phyloP scores from a whole-genome alignment of 2,888 invertebrate genomes.

The Beris chalybata region DNA sequence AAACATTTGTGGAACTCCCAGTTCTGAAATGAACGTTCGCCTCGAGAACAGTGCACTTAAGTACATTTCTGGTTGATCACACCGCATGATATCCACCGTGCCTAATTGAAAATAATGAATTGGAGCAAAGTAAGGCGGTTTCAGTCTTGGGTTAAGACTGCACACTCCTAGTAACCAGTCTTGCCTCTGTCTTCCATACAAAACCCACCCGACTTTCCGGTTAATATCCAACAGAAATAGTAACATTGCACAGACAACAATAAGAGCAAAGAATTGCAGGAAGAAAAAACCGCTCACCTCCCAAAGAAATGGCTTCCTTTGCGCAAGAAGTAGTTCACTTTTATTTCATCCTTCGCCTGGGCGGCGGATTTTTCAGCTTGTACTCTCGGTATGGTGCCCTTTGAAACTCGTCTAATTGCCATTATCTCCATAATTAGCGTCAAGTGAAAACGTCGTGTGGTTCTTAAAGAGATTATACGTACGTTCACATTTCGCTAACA shows the following conservation, averaged over 20 bases:
- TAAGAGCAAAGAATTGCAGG: background rate
- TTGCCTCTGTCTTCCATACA: conserved; percentile 9
- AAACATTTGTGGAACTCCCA: no score
- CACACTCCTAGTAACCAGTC: background rate
- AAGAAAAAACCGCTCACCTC: background rate
- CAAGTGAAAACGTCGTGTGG: conserved; percentile 38
- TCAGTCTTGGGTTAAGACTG: conserved; percentile 3
- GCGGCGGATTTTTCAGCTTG: conserved; percentile 10
- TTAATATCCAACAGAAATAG: no score
- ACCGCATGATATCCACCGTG: conserved; percentile 24
- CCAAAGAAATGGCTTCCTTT: conserved; percentile 3
- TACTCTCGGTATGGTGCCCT: conserved; percentile 25
- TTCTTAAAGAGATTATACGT: conserved; percentile 35
- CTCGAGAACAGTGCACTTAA: no score
- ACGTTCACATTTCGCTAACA: conserved; percentile 28
- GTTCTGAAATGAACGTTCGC: no score
- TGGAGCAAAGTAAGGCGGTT: conserved; percentile 33
- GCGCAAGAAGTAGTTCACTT: background rate
- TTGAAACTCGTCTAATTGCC: conserved; percentile 36
- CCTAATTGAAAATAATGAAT: conserved; percentile 35
- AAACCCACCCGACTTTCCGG: background rate
- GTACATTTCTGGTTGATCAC: conserved; percentile 22
- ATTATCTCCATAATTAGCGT: conserved; percentile 39
- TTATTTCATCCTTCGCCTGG: conserved; percentile 17
- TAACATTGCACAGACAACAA: conserved; percentile 10